Evolutionary conservation across 1,140 invertebrate genomes (phyloP).

Genomic region (Cydia fagiglandana): DNA sequence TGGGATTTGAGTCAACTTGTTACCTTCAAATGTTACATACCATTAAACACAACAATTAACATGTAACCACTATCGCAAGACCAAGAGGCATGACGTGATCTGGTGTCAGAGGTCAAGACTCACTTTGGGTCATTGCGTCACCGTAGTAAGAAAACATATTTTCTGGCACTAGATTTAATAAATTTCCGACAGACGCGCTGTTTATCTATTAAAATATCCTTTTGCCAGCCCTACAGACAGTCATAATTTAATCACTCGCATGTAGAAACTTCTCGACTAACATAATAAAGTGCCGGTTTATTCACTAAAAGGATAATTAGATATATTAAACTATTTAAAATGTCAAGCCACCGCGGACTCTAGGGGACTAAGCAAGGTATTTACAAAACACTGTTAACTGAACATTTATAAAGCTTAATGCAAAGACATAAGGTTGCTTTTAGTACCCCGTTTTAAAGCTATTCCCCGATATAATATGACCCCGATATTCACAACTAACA

Average conservation of each 20-base stretch:
- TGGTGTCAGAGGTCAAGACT: no score
- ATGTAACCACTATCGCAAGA: no score
- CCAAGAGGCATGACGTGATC: no score
- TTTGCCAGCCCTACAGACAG: background rate
- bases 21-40: background rate
- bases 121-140: no score
- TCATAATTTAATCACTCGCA: slow-evolving; percentile 8
- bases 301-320: slow-evolving; percentile 14
- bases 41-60: background rate
- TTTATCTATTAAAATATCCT: no score
- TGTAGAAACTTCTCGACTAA: background rate
- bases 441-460: background rate
- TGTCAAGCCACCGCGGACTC: background rate
- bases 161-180: no score
- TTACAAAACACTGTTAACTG: background rate
- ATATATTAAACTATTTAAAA: slow-evolving; percentile 9
- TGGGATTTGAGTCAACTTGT: slow-evolving; percentile 9
- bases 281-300: slow-evolving; percentile 8
- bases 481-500: background rate
- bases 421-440: no score
- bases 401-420: no score
- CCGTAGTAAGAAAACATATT: no score
- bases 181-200: no score
- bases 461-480: background rate
- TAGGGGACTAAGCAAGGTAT: background rate